Base-by-base conservation (phyloP, 2,113 vertebrate genomes). In the Gadus chalcogrammus region DNA sequence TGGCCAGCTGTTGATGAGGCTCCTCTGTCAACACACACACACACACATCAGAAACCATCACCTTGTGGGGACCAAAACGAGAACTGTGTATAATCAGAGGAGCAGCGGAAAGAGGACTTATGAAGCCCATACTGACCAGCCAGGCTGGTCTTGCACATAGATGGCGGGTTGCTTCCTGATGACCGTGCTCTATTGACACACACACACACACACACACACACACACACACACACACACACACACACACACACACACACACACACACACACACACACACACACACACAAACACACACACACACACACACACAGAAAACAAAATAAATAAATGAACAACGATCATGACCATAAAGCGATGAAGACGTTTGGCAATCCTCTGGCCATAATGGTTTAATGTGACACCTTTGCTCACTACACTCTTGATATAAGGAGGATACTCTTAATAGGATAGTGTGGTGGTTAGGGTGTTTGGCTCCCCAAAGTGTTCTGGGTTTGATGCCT, bases 1-100 rank as follows among this genome's bases (percentile, higher is more conserved):
- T 78, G 0, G 93, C 94, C 81, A 98, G 85, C 84, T 93, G 93
- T 87, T 93, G 94, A 74, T 91, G 90, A 15, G 92, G 86, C 85
- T 95, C 95, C 85, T 98, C 96, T 97, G 92, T 65, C 48, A 17
- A 48, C 24, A 61, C 59, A 60, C 20, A 72, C 62, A 48, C 61
- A 62, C 61, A 27, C 61, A 62, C 61, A 62, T 27, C 58, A 59
- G 16, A 17, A 59, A n/a, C 9, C 16, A 59, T 17, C 58, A 59
- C 58, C 42, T 48, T 48, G 42, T 48, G 42, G 42, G 8, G 42
- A 9, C 42, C 42, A 9, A 48, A 48, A 9, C 42, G 12, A 48
- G 42, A 48, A 48, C 42, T 13, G 42, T 48, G 42, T 48, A 12
- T 48, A 9, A 48, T 48, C 42, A 13, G 42, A 48, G 42, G 11